Base-by-base conservation (phyloP, 2,113 vertebrate genomes). In the Sakesphorus luctuosus region DNA sequence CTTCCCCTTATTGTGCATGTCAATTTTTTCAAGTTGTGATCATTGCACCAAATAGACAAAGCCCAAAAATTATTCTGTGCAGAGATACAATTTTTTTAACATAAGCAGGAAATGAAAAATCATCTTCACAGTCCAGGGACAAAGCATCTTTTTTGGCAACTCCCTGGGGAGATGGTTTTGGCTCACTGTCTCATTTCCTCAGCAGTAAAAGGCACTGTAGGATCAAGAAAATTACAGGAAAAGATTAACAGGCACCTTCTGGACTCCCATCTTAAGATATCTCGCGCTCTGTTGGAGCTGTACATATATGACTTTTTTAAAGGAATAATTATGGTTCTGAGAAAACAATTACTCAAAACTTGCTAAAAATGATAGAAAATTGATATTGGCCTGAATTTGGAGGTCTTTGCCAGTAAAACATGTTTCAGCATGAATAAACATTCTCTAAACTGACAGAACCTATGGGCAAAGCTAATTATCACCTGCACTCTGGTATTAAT, bases 201-300 rank as follows among this genome's bases (percentile, higher is more conserved):
- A 87, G 87, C 89, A 76, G 77, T 66, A 76, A 66, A 84, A 94
- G 50, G 67, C 69, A 52, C 77, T 53, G 77, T 79, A 89, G 93
- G 89, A 95, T 87, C 84, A 94, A 91, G 86, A 78, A 91, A 95
- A 92, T 87, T 93, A 94, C 87, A 93, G 94, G 94, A 97, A 96
- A 95, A 96, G 87, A 96, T 97, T 96, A 96, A 23, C 89, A 91
- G 46, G 49, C 62, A 94, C 89, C 93, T 96, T 95, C 91, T 96
- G 96, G 90, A 89, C 74, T 66, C 62, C 49, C 85, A 23, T 73
- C 62, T 91, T 66, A 85, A 66, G 81, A 53, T 84, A 73, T 35
- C 62, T 87, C 44, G 40, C 76, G 46, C 58, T 49, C n/a, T 89
- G n/a, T 72, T 87, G 77, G 49, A 94, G 62, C 25, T 18, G 7